Evolutionary conservation across 1,140 invertebrate species (phyloP), one percentile per base, ranked within the genome.

Genomic region (Halesus radiatus): DNA sequence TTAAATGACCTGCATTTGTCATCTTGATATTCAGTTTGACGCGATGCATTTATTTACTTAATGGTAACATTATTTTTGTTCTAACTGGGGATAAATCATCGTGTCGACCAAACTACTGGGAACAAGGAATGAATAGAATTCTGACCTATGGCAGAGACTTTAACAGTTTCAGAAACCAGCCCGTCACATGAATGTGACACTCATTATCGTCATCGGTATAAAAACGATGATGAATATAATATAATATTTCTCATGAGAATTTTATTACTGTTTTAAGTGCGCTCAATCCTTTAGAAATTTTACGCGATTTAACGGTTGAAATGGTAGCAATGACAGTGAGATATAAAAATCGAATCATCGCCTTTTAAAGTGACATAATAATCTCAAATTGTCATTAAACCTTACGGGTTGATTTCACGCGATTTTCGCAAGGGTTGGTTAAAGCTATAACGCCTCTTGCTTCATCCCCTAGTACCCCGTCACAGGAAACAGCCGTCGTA

Each of bases 1-100:
- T 83, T 80, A 83, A 83, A 83, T 78, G 78, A 83, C 79, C 79
- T 80, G 60, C 76, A 80, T 83, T 80, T 60, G 68, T 83, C 81
- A 83, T 80, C 29, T 75, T 76, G 45, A 80, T 78, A 79, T 81
- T 56, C 81, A 78, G 15, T 79, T 79, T 80, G 78, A 80, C 81
- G 76, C 1, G 18, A 26, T 70, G 20, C 77, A 82, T 82, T 82
- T 78, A 82, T 82, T 76, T 68, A 45, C 53, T 76, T 79, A 75
- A 79, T 72, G 75, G 72, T 50, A 45, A 20, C 78, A 79, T 82
- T 76, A 82, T 73, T 81, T 76, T 79, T 50, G 20, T 78, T 78
- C 62, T 53, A 66, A 66, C 76, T 68, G 76, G 15, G 56, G 45
- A 78, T 78, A 78, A 78, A 54, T 78, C 62, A 32, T 22, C 26